Conservation (phyloP, 2,797 vertebrate genomes). For the Anguilla megastoma region DNA sequence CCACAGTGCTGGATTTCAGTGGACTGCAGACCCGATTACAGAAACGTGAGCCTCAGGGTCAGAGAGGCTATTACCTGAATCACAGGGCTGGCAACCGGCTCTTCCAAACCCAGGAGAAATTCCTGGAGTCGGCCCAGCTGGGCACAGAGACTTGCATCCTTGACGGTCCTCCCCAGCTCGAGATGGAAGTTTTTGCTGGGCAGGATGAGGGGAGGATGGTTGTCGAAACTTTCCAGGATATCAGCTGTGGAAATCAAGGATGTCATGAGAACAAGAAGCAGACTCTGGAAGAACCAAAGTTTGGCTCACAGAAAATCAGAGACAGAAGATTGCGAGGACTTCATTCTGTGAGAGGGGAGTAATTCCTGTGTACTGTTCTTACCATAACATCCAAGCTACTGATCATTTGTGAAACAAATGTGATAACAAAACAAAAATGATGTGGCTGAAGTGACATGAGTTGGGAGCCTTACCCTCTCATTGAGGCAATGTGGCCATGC, state of each 20-base stretch:
- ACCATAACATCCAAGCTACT: background rate
- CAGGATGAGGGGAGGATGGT: slow-evolving; percentile 75
- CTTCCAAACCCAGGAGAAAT: slow-evolving; percentile 47
- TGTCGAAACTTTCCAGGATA: slow-evolving; percentile 75
- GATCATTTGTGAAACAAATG: background rate
- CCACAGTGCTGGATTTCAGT: background rate
- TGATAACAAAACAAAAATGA: background rate
- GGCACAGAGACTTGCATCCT: slow-evolving; percentile 53
- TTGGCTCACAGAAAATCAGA: background rate
- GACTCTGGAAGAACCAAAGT: background rate
- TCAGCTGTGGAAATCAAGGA: slow-evolving; percentile 56
- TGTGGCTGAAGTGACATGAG: background rate
- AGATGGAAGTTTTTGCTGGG: slow-evolving; percentile 66
- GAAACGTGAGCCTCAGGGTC: slow-evolving; percentile 1
- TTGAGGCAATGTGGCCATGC: background rate
- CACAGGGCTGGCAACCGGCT: slow-evolving; percentile 21
- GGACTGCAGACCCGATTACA: slow-evolving; percentile 1
- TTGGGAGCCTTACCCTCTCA: background rate
- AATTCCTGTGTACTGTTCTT: background rate
- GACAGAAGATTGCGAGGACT: background rate
- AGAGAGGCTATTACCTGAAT: slow-evolving; percentile 56
- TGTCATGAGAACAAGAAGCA: background rate
- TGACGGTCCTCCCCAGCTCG: slow-evolving; percentile 53
- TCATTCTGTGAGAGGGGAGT: background rate
- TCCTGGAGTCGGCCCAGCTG: slow-evolving; percentile 60